A percentile compares a stretch with the other conserved stretches of the same genome.
Evolutionary conservation across 2,888 invertebrate species (phyloP).

Genomic region (Pheosia tremula): DNA sequence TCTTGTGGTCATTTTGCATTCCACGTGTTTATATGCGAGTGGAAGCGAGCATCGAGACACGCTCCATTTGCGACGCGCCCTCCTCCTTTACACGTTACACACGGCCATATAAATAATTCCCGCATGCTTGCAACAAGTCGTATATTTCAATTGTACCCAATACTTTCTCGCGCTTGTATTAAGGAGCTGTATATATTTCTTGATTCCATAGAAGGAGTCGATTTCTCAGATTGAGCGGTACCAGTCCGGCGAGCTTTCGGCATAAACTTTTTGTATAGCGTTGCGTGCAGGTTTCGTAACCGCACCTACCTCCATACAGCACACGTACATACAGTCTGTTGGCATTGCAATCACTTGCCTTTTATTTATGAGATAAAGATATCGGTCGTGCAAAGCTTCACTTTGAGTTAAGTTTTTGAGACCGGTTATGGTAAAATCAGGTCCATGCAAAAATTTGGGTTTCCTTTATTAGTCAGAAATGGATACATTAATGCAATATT

Average conservation of each 20-base stretch:
- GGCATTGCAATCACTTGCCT: conserved; percentile 51
- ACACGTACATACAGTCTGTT: conserved; percentile 33
- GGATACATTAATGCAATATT: too few relatives aligned
- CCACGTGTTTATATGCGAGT: conserved; percentile 60
- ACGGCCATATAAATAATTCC: conserved; percentile 43
- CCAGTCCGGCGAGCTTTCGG: conserved; percentile 72
- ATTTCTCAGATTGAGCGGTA: conserved; percentile 74
- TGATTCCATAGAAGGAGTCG: conserved; percentile 65
- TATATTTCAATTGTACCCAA: conserved; percentile 50
- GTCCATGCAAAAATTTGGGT: conserved; percentile 2
- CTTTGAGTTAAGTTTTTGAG: conserved; percentile 28
- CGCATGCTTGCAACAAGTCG: conserved; percentile 31
- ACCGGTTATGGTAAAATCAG: not conserved
- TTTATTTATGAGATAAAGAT: conserved; percentile 47
- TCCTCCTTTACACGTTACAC: conserved; percentile 52
- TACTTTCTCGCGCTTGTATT: conserved; percentile 52
- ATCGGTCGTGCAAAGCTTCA: conserved; percentile 43
- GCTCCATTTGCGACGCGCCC: conserved; percentile 67
- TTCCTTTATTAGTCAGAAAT: too few relatives aligned
- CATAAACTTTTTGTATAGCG: conserved; percentile 67
- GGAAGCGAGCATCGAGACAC: conserved; percentile 67
- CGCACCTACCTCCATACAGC: conserved; percentile 31
- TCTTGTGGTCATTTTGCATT: conserved; percentile 69
- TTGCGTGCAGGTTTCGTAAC: conserved; percentile 64
- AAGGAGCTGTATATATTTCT: conserved; percentile 50